These are phyloP conservation scores for Ianthella basta DNA, from an alignment of 37 sponge, comb jelly and placozoan species.

Conservation along the genomic window DNA sequence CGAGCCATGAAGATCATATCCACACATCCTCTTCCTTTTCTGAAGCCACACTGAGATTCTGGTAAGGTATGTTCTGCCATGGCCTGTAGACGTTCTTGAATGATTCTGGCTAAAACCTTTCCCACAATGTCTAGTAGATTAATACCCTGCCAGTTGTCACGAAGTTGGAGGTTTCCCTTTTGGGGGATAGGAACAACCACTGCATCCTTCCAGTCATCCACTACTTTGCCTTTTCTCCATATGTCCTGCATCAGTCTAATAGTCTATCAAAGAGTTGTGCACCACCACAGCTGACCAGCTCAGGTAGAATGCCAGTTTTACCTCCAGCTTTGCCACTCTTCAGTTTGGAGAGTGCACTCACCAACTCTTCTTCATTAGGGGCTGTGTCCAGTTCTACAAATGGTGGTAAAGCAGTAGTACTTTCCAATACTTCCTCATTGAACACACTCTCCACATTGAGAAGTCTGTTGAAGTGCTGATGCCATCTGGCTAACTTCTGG, in stretches of 20 bases:
- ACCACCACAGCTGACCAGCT: conserved; percentile 43
- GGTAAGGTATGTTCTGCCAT: too few relatives aligned
- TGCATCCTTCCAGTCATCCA: conserved; percentile 29
- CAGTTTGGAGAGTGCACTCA: conserved; percentile 24
- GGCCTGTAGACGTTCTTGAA: too few relatives aligned
- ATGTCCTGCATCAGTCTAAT: conserved; percentile 5
- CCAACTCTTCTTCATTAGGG: conserved; percentile 37
- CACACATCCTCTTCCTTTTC: too few relatives aligned
- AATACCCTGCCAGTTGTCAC: too few relatives aligned
- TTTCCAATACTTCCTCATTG: neutral
- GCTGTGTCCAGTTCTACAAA: conserved; percentile 25
- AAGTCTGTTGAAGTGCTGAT: conserved; percentile 40
- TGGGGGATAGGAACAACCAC: neutral
- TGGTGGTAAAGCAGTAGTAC: neutral
- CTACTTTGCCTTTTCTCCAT: neutral
- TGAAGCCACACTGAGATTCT: too few relatives aligned
- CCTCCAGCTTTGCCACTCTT: conserved; percentile 50
- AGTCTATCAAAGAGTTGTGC: conserved; percentile 35
- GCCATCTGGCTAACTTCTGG: conserved; percentile 35
- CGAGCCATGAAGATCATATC: too few relatives aligned
- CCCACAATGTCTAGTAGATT: neutral
- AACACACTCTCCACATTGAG: conserved; percentile 34
- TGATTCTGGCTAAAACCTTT: too few relatives aligned
- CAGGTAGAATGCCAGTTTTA: conserved; percentile 33
- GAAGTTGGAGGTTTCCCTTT: neutral